phyloP scores from a whole-genome alignment of 2,888 invertebrate species.

The Automeris io region DNA sequence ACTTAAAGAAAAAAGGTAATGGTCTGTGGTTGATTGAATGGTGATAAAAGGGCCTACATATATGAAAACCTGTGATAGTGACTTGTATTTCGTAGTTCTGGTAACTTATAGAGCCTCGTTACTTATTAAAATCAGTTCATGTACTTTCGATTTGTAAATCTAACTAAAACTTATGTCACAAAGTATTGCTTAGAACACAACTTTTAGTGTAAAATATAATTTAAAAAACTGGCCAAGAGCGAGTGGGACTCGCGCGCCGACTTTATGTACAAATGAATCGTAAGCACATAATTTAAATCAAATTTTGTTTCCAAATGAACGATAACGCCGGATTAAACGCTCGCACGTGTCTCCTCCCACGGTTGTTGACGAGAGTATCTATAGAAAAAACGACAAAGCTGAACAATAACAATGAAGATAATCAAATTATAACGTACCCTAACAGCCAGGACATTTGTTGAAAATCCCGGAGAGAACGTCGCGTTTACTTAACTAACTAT shows the following conservation, averaged over 20 bases:
- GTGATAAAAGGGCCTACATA: too few species aligned
- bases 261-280: constrained; percentile 30
- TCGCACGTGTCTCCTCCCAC: constrained; percentile 49
- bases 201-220: too few species aligned
- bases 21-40: too few species aligned
- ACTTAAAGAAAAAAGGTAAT: neutral
- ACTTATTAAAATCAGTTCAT: too few species aligned
- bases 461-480: neutral
- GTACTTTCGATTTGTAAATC: too few species aligned
- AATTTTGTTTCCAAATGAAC: constrained; percentile 43
- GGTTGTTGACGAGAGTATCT: constrained; percentile 11
- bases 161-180: too few species aligned
- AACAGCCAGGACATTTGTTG: neutral
- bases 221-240: too few species aligned
- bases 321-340: constrained; percentile 18
- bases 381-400: constrained; percentile 6
- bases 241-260: too few species aligned
- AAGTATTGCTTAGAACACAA: too few species aligned
- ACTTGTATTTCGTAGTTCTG: too few species aligned
- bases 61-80: too few species aligned
- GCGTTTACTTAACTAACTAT: neutral
- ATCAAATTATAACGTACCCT: constrained; percentile 4
- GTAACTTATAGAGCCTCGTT: too few species aligned
- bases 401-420: constrained; percentile 2
- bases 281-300: constrained; percentile 50